Evolutionary conservation across 1,140 invertebrate genomes (phyloP).

Genomic region (Drosophila arawakana): DNA sequence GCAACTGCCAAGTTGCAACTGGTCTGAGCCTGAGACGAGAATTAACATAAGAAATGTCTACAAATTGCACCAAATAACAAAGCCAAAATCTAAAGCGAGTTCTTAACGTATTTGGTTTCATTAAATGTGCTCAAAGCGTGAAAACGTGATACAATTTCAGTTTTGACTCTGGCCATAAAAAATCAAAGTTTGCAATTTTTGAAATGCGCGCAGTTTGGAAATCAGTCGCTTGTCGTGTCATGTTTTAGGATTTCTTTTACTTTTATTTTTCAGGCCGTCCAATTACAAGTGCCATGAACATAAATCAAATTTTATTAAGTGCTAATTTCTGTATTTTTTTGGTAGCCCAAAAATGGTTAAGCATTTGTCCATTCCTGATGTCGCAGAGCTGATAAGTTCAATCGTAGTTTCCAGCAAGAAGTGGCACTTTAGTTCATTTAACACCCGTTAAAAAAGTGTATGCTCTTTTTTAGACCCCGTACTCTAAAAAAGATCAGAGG

Average conservation of each 20-base stretch:
- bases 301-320: slow-evolving; percentile 78
- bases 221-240: slow-evolving; percentile 36
- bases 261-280: slow-evolving; percentile 34
- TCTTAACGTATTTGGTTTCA: slow-evolving; percentile 60
- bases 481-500: too few relatives aligned
- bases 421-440: not conserved
- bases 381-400: slow-evolving; percentile 47
- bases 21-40: slow-evolving; percentile 22
- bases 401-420: slow-evolving; percentile 6
- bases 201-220: slow-evolving; percentile 59
- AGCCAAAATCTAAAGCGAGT: slow-evolving; percentile 47
- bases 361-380: slow-evolving; percentile 42
- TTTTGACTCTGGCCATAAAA: slow-evolving; percentile 55
- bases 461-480: too few relatives aligned
- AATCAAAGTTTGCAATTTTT: slow-evolving; percentile 57
- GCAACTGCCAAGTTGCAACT: not conserved
- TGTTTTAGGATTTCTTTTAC: slow-evolving; percentile 10
- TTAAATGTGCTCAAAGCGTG: slow-evolving; percentile 69
- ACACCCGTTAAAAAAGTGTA: too few relatives aligned
- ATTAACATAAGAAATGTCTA: slow-evolving; percentile 68
- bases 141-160: slow-evolving; percentile 78
- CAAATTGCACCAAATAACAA: slow-evolving; percentile 77
- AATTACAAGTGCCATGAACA: slow-evolving; percentile 75
- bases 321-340: slow-evolving; percentile 74
- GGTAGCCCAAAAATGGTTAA: slow-evolving; percentile 48